Base-by-base conservation (phyloP, 2,888 invertebrate genomes). In the Unio delphinus region DNA sequence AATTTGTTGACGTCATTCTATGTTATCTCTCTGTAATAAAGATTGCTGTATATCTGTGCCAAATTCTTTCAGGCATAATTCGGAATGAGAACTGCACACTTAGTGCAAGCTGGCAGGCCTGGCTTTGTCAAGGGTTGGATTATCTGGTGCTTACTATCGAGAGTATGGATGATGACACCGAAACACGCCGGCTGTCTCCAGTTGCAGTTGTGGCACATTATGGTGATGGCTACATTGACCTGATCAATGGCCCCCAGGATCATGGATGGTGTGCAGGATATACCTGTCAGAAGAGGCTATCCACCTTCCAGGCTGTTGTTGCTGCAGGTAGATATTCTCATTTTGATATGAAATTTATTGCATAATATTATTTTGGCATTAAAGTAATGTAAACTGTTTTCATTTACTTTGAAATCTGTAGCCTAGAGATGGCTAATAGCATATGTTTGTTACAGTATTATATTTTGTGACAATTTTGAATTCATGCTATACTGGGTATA, bases 211-310 rank as follows among this genome's bases (percentile, higher is more conserved):
- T 72, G 4, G 67, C 63, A 28, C 45, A 45, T 3, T 45, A 45
- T 45, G 71, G 73, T 30, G 83, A 83, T 7, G 79, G 78, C 1
- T 82, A 81, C 67, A 54, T 89, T 18, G 89, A 89, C 73, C 80
- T 89, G n/a, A 79, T 89, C 23, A 89, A 89, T 64, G 89, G 89
- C 2, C 89, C 89, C 0, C 87, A 87, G 81, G 89, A 89, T 74
- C 88, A 88, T 65, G 89, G 89, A 45, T 89, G 88, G 87, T 89
- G 89, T 74, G 74, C 75, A 45, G 89, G 89, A 1, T 89, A 89
- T 70, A 87, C 89, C 1, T 89, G 89, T 70, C 83, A 82, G 64
- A 83, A 87, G 70, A 73, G 89, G 20, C 66, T 89, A 7, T 88
- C 88, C 1, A 83, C 85, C 3, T 89, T 89, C 79, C 75, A 74